Base-by-base conservation (phyloP, 2,888 invertebrate genomes). In the Drepana falcataria region DNA sequence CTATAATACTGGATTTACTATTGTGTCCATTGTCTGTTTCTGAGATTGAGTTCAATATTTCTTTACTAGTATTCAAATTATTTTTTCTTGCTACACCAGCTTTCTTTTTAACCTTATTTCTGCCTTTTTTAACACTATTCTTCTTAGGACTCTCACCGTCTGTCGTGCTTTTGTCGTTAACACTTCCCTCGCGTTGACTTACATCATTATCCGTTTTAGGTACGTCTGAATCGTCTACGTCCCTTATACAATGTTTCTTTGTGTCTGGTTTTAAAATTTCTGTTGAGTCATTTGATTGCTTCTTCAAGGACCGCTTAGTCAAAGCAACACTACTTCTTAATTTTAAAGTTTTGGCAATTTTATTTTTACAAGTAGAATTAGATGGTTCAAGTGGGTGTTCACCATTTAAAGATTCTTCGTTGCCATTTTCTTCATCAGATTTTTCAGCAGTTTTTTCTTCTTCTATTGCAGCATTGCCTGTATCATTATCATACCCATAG, bases 401-500 rank as follows among this genome's bases (percentile, higher is more conserved):
- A 57, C 90, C 90, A 69, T 90, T 90, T 44, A 81, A 58, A 72
- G 81, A 77, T 62, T 88, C 87, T 47, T 83, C 85, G 54, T 71
- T 77, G 41, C 74, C 79, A 54, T 83, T 85, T 65, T 86, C 86
- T 59, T 77, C 80, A 44, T 77, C 79, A 51, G 81, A 75, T 54
- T 75, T 77, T 59, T 76, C 73, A 40, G 66, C 61, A 61, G 67
- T 76, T 47, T 81, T 73, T 53, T 71, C 69, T 67, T 85, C 71
- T 66, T 82, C 78, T 59, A 77, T 66, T 54, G 68, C 69, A 48
- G 89, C 93, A 82, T 96, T 96, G 1, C 96, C 96, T 3, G 95
- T 95, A 57, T 94, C 90, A 75, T 95, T 96, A 37, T 95, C 94
- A 34, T 79, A 85, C 3, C 96, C 97, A 65, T 83, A 92, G 48